phyloP scores from a whole-genome alignment of 1,140 invertebrate genomes.

The Brachionus rubens region DNA sequence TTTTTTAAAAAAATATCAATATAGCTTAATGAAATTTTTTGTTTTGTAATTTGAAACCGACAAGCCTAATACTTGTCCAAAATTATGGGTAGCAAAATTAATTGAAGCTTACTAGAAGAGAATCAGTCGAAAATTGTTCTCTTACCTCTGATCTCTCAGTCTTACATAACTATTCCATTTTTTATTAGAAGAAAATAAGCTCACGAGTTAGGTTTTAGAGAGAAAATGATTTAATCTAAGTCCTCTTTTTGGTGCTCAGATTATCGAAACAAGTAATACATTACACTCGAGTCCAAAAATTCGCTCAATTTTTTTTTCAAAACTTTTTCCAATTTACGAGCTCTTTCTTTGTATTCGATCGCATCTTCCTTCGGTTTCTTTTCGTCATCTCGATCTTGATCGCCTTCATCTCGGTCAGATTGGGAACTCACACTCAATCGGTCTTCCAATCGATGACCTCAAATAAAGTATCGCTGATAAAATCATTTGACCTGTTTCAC shows the following conservation, averaged over 20 bases:
- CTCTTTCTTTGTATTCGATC: conserved; percentile 3
- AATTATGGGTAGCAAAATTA: too few relatives aligned
- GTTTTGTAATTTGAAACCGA: too few relatives aligned
- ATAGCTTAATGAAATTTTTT: too few relatives aligned
- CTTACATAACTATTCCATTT: too few relatives aligned
- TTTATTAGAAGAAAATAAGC: too few relatives aligned
- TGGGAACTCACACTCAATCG: conserved; percentile 60
- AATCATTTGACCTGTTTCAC: conserved; percentile 71
- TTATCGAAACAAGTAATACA: conserved; percentile 78
- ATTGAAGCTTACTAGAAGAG: too few relatives aligned
- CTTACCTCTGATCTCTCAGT: too few relatives aligned
- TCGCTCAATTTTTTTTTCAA: conserved; percentile 67
- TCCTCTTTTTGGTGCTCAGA: conserved; percentile 79
- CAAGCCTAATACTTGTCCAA: too few relatives aligned
- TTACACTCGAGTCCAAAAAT: conserved; percentile 73
- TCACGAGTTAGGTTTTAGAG: too few relatives aligned
- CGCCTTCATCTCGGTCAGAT: conserved; percentile 51
- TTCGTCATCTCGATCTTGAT: background rate
- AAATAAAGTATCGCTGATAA: conserved; percentile 71
- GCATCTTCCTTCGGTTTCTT: conserved; percentile 1
- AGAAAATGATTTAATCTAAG: too few relatives aligned
- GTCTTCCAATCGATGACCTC: conserved; percentile 67
- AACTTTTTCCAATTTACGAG: conserved; percentile 50
- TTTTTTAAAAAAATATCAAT: too few relatives aligned
- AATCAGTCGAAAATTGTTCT: too few relatives aligned